These are phyloP conservation scores for Bufo gargarizans DNA, from an alignment of 2,113 vertebrate species.

Conservation along the genomic window DNA sequence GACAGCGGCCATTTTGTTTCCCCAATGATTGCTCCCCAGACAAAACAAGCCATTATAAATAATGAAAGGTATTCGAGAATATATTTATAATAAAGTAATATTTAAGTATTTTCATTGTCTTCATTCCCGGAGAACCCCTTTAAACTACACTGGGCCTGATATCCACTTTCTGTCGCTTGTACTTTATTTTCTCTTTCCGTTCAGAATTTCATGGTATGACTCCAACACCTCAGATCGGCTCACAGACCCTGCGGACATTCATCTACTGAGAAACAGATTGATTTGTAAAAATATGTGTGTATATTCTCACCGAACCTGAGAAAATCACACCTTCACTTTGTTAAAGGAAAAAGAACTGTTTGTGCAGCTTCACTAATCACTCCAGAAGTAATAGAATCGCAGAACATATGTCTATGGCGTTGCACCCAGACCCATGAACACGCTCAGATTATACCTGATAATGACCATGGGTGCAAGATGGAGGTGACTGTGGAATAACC, in stretches of 20 bases:
- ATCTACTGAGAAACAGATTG: constrained; percentile 75
- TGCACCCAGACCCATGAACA: constrained; percentile 43
- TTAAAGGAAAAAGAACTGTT: constrained; percentile 68
- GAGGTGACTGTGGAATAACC: neutral
- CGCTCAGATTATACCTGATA: neutral
- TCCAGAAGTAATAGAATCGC: constrained; percentile 68
- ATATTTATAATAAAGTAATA: too few species aligned
- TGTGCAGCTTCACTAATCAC: constrained; percentile 72
- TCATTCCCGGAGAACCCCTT: too few species aligned
- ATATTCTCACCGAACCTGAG: constrained; percentile 80
- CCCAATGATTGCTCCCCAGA: too few species aligned
- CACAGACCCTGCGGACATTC: constrained; percentile 70
- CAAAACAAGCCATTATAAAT: too few species aligned
- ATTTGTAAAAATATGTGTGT: constrained; percentile 75
- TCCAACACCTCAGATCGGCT: constrained; percentile 64
- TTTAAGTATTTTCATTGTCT: too few species aligned
- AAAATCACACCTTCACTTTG: constrained; percentile 79
- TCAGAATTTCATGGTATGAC: constrained; percentile 55
- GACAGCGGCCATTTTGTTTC: too few species aligned
- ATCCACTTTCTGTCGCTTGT: constrained; percentile 33
- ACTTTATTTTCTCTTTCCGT: constrained; percentile 44
- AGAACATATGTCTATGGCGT: constrained; percentile 71
- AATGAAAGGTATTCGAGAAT: too few species aligned
- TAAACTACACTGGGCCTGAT: neutral
- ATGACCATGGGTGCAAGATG: neutral